A percentile compares a stretch with the other conserved stretches of the same genome.
phyloP scores from a whole-genome alignment of 2,888 invertebrate species.

The Endomychus coccineus region DNA sequence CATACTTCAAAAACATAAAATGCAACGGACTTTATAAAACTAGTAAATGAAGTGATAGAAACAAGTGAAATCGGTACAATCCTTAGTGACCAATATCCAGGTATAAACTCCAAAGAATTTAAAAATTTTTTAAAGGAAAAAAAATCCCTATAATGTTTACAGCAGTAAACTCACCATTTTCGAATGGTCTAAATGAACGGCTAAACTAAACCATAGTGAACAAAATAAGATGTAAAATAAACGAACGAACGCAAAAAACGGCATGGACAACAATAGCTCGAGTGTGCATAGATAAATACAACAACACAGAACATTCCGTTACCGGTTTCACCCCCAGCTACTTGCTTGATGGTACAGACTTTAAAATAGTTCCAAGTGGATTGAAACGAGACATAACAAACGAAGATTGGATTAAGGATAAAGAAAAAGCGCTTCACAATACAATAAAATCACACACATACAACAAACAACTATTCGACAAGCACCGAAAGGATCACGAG shows the following conservation, averaged over 20 bases:
- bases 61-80: conserved; percentile 13
- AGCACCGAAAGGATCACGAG: conserved; percentile 16
- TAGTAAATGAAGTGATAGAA: conserved; percentile 12
- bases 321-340: conserved; percentile 22
- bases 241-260: conserved; percentile 15
- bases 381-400: conserved; percentile 12
- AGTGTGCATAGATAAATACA: conserved; percentile 26
- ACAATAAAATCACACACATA: conserved; percentile 20
- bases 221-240: conserved; percentile 22
- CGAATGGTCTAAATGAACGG: conserved; percentile 5
- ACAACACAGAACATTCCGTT: conserved; percentile 26
- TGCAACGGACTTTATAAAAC: conserved; percentile 26
- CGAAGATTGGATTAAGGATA: conserved; percentile 7
- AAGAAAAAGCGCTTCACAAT: conserved; percentile 18
- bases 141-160: conserved; percentile 16
- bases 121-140: conserved; percentile 23
- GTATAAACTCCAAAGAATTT: conserved; percentile 27
- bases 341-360: conserved; percentile 18
- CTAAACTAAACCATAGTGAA: conserved; percentile 16
- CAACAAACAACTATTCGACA: conserved; percentile 19
- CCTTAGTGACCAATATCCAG: conserved; percentile 19
- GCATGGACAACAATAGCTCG: conserved; percentile 23
- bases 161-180: conserved; percentile 17
- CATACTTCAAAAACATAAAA: conserved; percentile 24
- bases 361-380: conserved; percentile 18